phyloP scores from a whole-genome alignment of 2,113 vertebrate species.

The Candoia aspera region DNA sequence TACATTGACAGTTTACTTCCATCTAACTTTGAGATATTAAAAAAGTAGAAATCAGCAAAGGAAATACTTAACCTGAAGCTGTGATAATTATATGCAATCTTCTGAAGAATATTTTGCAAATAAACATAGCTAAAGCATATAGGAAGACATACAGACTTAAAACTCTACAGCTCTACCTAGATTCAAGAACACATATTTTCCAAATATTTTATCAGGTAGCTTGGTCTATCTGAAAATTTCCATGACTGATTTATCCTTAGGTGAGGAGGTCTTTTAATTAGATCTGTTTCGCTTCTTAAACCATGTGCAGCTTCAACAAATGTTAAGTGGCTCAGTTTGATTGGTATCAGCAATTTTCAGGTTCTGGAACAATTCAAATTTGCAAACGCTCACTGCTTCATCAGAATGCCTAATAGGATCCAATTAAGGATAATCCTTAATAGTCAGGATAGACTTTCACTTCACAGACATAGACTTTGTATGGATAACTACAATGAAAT shows the following conservation, averaged over 20 bases:
- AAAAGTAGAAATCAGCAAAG: background rate
- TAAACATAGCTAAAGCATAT: background rate
- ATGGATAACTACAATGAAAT: no score
- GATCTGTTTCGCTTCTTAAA: background rate
- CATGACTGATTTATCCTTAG: background rate
- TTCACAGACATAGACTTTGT: background rate
- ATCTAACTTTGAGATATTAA: background rate
- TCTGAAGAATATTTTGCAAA: slow-evolving; percentile 14
- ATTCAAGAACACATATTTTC: background rate
- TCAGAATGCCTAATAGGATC: background rate
- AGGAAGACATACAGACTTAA: background rate
- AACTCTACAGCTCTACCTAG: background rate
- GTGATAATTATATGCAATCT: background rate
- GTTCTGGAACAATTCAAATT: background rate
- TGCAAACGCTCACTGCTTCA: background rate
- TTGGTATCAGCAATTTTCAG: slow-evolving; percentile 1
- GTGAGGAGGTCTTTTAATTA: background rate
- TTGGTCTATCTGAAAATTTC: background rate
- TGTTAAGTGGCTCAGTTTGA: background rate
- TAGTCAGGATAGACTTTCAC: background rate
- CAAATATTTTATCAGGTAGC: background rate
- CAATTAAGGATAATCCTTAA: no score
- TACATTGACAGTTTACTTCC: background rate
- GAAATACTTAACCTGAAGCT: slow-evolving; percentile 5
- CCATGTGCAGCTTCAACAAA: background rate